Base-by-base conservation (phyloP, 2,797 vertebrate species). In the Ctenopoma kingsleyae region DNA sequence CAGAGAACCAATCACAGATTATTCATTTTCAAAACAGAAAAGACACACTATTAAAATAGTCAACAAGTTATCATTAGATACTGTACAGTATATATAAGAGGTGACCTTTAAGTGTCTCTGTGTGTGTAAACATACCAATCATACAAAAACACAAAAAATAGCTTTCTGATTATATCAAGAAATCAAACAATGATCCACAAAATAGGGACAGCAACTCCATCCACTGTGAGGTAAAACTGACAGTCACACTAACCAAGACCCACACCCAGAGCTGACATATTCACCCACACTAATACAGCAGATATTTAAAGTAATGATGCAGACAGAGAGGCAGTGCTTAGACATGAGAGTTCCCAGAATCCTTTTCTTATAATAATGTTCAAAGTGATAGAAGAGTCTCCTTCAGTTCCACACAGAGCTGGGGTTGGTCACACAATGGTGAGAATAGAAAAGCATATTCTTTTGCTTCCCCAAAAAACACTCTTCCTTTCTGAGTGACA, bases 261-360 rank as follows among this genome's bases (percentile, higher is more conserved):
- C 32, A 25, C 48, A 41, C 15, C 12, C 16, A 30, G 12, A 27
- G 23, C 22, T 20, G 53, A 27, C 41, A 19, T 20, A 40, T 12
- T 52, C 54, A 60, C 15, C 23, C 40, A 44, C 57, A 51, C 10
- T 58, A 20, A 70, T 11, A n/a, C 51, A 44, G 56, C 59, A 59
- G 10, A 59, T 40, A 67, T 44, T 38, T 17, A 59, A 51, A 66
- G 57, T 30, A 68, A 71, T 53, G 47, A 59, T 55, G 56, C 56
- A 63, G 52, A 51, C 30, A 17, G 22, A 36, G 41, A 43, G 15
- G 13, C 50, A 38, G 44, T 2, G 22, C 51, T 30, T 40, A 50
- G 20, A 38, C 12, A 6, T 32, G 9, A 50, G 25, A 51, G 46
- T 22, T 54, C 36, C 20, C 27, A 32, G 47, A 56, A 30, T 65